phyloP scores from a whole-genome alignment of 1,140 invertebrate species.

The Mya arenaria region DNA sequence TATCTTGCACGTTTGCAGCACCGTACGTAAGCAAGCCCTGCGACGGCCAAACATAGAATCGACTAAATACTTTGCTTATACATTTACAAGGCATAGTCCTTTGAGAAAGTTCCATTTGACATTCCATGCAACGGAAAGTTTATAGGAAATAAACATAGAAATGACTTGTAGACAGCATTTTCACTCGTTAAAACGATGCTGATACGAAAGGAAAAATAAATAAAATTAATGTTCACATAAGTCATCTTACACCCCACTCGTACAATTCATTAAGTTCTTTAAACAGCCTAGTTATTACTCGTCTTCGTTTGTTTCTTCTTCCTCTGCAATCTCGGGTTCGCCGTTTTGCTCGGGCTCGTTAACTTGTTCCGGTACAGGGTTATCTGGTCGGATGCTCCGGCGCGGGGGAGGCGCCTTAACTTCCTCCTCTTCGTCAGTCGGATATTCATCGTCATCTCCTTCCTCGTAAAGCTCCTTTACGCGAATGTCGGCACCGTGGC shows the following conservation, averaged over 20 bases:
- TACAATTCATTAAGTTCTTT: not conserved
- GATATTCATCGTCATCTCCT: constrained; percentile 85
- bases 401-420: not conserved
- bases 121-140: constrained; percentile 45
- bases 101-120: too few species aligned
- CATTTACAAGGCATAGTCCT: too few species aligned
- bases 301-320: not conserved
- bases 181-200: too few species aligned
- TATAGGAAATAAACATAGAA: constrained; percentile 11
- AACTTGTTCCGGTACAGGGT: not conserved
- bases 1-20: constrained; percentile 25
- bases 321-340: too few species aligned
- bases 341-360: too few species aligned
- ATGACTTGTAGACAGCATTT: too few species aligned
- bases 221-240: not conserved
- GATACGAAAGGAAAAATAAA: too few species aligned
- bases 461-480: constrained; percentile 64
- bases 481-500: constrained; percentile 81
- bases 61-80: constrained; percentile 23
- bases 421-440: constrained; percentile 44
- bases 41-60: constrained; percentile 6
- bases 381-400: constrained; percentile 8
- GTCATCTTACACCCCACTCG: not conserved
- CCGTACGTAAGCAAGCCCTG: constrained; percentile 40
- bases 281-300: constrained; percentile 7